A percentile compares a stretch with the other conserved stretches of the same genome.
These are phyloP conservation scores for Dinocampus coccinellae DNA, from an alignment of 2,888 invertebrate species.

Conservation along the genomic window DNA sequence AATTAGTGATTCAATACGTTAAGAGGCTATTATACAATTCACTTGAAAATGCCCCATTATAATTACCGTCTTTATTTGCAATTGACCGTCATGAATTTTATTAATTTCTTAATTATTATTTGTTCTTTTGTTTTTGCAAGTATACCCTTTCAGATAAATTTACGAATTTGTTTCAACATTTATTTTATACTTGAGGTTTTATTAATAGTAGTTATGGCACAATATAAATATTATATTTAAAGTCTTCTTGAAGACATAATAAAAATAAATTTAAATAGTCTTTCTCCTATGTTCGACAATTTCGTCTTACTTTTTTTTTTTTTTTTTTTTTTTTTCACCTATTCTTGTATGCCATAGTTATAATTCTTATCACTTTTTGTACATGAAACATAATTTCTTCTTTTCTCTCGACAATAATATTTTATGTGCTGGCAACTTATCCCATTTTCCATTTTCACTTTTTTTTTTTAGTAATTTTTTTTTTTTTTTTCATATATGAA, in stretches of 20 bases:
- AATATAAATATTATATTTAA: conserved; percentile 69
- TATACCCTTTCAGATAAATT: conserved; percentile 64
- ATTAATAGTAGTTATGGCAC: conserved; percentile 69
- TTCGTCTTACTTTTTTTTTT: conserved; percentile 49
- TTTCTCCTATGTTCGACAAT: conserved; percentile 64
- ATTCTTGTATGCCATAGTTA: conserved; percentile 52
- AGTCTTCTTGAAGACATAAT: conserved; percentile 69
- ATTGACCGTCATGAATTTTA: too few species aligned
- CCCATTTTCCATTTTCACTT: conserved; percentile 50
- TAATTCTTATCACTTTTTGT: conserved; percentile 52
- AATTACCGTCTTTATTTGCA: too few species aligned
- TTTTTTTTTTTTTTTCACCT: too few species aligned
- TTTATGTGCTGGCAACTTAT: conserved; percentile 40
- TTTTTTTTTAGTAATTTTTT: conserved; percentile 44
- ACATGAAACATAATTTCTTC: conserved; percentile 42
- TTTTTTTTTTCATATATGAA: conserved; percentile 39
- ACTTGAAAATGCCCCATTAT: not conserved
- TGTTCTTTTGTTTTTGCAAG: conserved; percentile 53
- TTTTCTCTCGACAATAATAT: conserved; percentile 35
- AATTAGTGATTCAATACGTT: conserved; percentile 7
- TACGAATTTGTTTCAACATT: conserved; percentile 62
- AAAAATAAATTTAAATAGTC: conserved; percentile 70
- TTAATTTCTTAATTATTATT: too few species aligned
- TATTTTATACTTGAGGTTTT: conserved; percentile 66
- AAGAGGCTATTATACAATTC: not conserved